Evolutionary conservation across 1,140 invertebrate genomes (phyloP), one percentile per base, ranked within the genome.

Genomic region (Oncopeltus fasciatus): DNA sequence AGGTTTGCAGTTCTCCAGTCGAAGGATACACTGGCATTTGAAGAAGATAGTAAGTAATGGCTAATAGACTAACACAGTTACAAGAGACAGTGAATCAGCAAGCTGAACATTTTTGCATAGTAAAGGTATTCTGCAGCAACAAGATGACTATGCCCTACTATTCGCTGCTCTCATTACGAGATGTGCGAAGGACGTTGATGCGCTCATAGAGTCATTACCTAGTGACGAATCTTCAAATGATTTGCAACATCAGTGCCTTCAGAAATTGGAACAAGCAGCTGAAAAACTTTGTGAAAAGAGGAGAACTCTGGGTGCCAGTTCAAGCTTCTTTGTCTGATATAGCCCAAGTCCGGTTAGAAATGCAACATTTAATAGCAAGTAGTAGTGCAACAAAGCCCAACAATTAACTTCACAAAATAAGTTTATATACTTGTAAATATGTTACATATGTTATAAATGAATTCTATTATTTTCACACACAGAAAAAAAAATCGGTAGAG

Each of bases 71-170:
- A 53, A 98, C 95, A 0, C 95, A 98, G 76, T 77, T 98, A 1
- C 95, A 98, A 77, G 95, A 98, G 74, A 90, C 91, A 28, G 92
- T 98, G 29, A 98, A 98, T 76, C 87, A 96, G 88, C 91, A 98
- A 88, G 95, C 95, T 1, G 95, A 98, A 71, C 89, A 98, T 72
- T 96, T 98, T 70, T 97, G 92, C 74, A 98, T 72, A 94, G 92
- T 65, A 91, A 98, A 60, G 95, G 95, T 62, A 87, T 98, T 64
- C 76, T 99, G 56, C 95, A 98, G 69, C 78, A 84, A 62, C 83
- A 85, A 72, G 81, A 86, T 71, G 86, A 88, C 74, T 84, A 86
- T 73, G 84, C 84, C 20, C 77, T 80, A 16, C 72, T 87, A 33
- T 90, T 90, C 76, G 84, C 88, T 1, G 81, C 84, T 27, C 69